Conservation (phyloP, 2,797 vertebrate genomes). For the Thaleichthys pacificus region DNA sequence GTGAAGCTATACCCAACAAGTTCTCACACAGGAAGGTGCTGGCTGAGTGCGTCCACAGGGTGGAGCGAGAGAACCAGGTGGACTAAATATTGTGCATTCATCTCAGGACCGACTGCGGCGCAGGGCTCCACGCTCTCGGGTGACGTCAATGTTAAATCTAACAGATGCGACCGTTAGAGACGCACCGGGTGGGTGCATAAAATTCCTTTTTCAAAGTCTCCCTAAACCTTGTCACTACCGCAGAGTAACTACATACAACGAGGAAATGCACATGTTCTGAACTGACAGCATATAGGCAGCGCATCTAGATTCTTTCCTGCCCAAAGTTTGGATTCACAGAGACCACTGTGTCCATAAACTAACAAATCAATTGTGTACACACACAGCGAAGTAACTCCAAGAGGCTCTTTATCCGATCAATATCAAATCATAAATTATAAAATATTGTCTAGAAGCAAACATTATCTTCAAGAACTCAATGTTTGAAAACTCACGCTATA, state of each 20-base stretch:
- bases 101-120: slow-evolving; percentile 81
- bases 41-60: slow-evolving; percentile 65
- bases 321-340: slow-evolving; percentile 3
- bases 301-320: neutral
- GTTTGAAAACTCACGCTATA: neutral
- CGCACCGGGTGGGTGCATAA: slow-evolving; percentile 37
- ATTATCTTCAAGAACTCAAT: neutral
- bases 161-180: slow-evolving; percentile 44
- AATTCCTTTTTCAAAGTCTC: neutral
- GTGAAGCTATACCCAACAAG: too few relatives aligned
- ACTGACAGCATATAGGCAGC: neutral
- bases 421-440: slow-evolving; percentile 9
- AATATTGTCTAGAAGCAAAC: slow-evolving; percentile 3
- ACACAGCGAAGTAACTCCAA: slow-evolving; percentile 22
- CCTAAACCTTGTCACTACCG: neutral
- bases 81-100: slow-evolving; percentile 81
- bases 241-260: neutral
- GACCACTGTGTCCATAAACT: slow-evolving; percentile 6
- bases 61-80: slow-evolving; percentile 76
- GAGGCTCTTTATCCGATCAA: slow-evolving; percentile 11
- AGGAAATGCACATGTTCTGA: too few relatives aligned
- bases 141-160: slow-evolving; percentile 74
- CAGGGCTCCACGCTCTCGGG: slow-evolving; percentile 58
- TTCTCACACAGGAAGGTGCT: slow-evolving; percentile 38
- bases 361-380: slow-evolving; percentile 23